Evolutionary conservation across 2,888 invertebrate genomes (phyloP), one percentile per base, ranked within the genome.

Genomic region (Amaurobius ferox): DNA sequence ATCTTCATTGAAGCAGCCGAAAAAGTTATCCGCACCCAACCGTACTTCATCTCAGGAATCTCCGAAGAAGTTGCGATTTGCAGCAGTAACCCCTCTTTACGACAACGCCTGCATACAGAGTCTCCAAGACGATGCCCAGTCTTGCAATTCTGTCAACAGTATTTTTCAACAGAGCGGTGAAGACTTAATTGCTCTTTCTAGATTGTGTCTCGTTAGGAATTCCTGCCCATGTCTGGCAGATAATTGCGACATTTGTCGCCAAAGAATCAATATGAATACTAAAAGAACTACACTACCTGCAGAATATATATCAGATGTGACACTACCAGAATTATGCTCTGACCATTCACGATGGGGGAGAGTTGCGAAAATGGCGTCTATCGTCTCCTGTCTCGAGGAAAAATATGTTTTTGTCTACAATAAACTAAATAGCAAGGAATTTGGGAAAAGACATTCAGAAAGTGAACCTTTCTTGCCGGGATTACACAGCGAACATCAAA

Each of bases 151-250:
- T 23, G 16, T 55, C 2, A 11, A 55, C 23, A 6, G 55, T 55
- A 16, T 1, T 55, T 55, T 55, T 16, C 19, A 55, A 6, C 55
- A 1, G 11, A 23, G 23, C 2, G 23, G 11, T 16, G 23, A 55
- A 5, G 3, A 19, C 11, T 3, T 55, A 23, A 16, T 55, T 5
- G 23, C 55, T 2, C 23, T 55, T 1, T 55, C 55, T 55, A 19
- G 55, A 3, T 55, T 19, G 55, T 55, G 55, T 11, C 23, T 55
- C 3, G 16, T 55, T 23, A 35, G 78, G n/a, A 78, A 85, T 19
- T 85, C 85, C 13, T 85, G 85, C 29, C 85, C 85, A 9, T 85
- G 85, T 16, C 62, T 85, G 19, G 71, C 71, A 1, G 71, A 77
- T 9, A 66, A 48, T 7, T 83, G 83, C 19, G 74, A 71, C 23